A percentile compares a stretch with the other conserved stretches of the same genome.
phyloP scores from a whole-genome alignment of 2,888 invertebrate species.

The Nysson spinosus region DNA sequence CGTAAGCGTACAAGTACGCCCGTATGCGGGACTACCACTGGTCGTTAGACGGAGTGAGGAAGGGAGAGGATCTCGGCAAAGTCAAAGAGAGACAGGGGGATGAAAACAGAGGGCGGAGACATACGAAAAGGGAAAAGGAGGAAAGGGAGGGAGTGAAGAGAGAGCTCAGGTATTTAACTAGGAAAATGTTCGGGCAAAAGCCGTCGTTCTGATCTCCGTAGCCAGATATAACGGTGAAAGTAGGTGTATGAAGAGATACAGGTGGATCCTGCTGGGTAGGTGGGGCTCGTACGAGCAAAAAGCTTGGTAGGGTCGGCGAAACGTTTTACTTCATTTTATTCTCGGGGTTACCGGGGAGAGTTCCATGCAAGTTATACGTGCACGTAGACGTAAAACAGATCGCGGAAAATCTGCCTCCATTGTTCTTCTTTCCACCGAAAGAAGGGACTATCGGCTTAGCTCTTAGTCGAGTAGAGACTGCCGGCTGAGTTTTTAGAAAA shows the following conservation, averaged over 20 bases:
- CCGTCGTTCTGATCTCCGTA: slow-evolving; percentile 40
- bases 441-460: slow-evolving; percentile 58
- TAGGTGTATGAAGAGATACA: slow-evolving; percentile 33
- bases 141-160: slow-evolving; percentile 20
- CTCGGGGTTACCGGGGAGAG: slow-evolving; percentile 15
- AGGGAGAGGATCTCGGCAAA: slow-evolving; percentile 7
- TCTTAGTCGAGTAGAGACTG: slow-evolving; percentile 35
- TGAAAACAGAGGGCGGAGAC: slow-evolving; percentile 17
- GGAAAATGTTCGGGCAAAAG: slow-evolving; percentile 55
- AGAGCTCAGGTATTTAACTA: slow-evolving; percentile 54
- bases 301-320: slow-evolving; percentile 44
- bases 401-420: slow-evolving; percentile 58
- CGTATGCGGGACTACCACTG: slow-evolving; percentile 54
- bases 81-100: slow-evolving; percentile 20
- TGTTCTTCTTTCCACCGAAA: slow-evolving; percentile 52
- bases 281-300: slow-evolving; percentile 38
- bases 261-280: no score
- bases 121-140: slow-evolving; percentile 24
- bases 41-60: neutral
- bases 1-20: slow-evolving; percentile 41
- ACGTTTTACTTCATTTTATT: slow-evolving; percentile 65
- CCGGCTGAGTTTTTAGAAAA: slow-evolving; percentile 46
- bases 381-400: slow-evolving; percentile 47
- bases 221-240: slow-evolving; percentile 31
- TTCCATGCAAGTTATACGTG: slow-evolving; percentile 22